Evolutionary conservation across 1,140 invertebrate species (phyloP).

Genomic region (Dendrolimus punctatus): DNA sequence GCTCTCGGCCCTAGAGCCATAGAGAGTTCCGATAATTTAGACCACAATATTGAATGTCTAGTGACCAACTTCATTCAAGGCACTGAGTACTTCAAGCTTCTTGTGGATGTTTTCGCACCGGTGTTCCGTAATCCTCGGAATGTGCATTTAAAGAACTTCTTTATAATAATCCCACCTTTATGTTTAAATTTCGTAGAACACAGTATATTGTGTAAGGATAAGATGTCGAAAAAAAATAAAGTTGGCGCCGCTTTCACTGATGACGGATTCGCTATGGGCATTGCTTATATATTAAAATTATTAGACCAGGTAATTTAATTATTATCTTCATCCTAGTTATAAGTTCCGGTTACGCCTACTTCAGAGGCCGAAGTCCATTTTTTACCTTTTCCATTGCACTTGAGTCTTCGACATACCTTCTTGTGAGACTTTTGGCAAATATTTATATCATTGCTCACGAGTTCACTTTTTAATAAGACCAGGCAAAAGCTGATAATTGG

Average conservation of each 20-base stretch:
- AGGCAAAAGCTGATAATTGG: too few relatives aligned
- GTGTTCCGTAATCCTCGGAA: conserved; percentile 91
- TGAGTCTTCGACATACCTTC: too few relatives aligned
- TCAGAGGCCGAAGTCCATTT: too few relatives aligned
- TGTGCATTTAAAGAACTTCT: conserved; percentile 94
- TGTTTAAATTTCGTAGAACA: conserved; percentile 97
- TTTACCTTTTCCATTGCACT: too few relatives aligned
- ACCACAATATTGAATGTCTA: conserved; percentile 84
- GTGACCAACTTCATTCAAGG: conserved; percentile 92
- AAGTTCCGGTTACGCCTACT: too few relatives aligned
- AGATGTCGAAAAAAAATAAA: conserved; percentile 91
- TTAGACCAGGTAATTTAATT: conserved; percentile 74
- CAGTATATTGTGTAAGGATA: conserved; percentile 93
- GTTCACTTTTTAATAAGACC: too few relatives aligned
- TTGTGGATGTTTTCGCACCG: conserved; percentile 94
- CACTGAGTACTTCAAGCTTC: conserved; percentile 95
- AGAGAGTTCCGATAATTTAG: conserved; percentile 81
- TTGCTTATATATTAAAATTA: conserved; percentile 81
- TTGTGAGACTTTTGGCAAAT: too few relatives aligned
- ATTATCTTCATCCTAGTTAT: background rate
- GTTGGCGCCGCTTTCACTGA: conserved; percentile 93
- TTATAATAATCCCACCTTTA: conserved; percentile 93
- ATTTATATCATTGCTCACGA: too few relatives aligned
- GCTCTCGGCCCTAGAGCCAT: conserved; percentile 74
- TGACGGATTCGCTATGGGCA: conserved; percentile 98